Base-by-base conservation (phyloP, 1,140 invertebrate genomes). In the Bombus consobrinus region DNA sequence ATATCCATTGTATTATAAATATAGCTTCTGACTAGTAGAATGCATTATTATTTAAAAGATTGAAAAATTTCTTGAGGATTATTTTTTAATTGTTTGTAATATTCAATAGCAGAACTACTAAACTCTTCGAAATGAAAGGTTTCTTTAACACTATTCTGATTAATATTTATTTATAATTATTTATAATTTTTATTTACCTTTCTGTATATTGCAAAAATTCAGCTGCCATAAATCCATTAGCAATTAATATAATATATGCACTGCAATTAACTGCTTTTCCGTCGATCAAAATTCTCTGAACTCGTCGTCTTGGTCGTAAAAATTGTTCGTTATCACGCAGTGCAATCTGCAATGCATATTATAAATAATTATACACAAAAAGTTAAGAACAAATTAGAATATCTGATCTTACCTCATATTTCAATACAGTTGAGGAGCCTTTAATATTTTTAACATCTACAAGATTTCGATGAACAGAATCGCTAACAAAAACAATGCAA, bases 131-230 rank as follows among this genome's bases (percentile, higher is more conserved):
- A 6, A 64, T 64, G 12, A 12, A 32, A n/a, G 13, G 1, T n/a
- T 32, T 32, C 32, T 66, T 66, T 66, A 32, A 66, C 62, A 32
- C 13, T 32, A 66, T 32, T 66, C 15, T 22, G 5, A 66, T 15
- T 34, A 34, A 66, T 66, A 66, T 66, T 34, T 66, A 34, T 66
- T 28, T 28, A n/a, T 25, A 39, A n/a, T n/a, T n/a, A n/a, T n/a
- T n/a, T n/a, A n/a, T n/a, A n/a, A n/a, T n/a, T n/a, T n/a, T n/a
- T 13, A 25, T 66, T 74, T 53, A 97, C 96, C 96, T 96, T 91
- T 98, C 97, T 2, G 96, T 96, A 93, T 97, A 98, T 91, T 94
- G 94, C 3, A 98, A 91, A 37, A 98, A 95, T 87, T 96, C 92
- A 0, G 96, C 92, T 10, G 96, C 95, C 95, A 97, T 96, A 37